Base-by-base conservation (phyloP, 2,888 invertebrate genomes). In the Papilio protenor region DNA sequence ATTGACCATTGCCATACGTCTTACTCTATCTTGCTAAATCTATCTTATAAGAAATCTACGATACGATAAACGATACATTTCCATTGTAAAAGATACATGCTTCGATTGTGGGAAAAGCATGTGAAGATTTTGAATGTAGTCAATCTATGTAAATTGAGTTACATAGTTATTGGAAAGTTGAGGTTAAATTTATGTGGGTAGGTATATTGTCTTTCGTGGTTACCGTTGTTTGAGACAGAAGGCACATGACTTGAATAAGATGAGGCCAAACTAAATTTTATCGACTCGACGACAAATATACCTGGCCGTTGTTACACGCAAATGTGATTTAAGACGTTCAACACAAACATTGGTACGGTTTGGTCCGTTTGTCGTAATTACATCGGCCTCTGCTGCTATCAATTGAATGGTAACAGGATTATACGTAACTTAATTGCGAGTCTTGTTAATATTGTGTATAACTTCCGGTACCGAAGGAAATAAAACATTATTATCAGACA, bases 291-390 rank as follows among this genome's bases (percentile, higher is more conserved):
- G 82, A 85, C 91, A 90, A 90, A 91, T 88, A 91, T 90, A 92
- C 93, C 92, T 93, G 92, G 81, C 87, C 89, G 87, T 88, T 89
- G 93, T 92, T 90, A 91, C 90, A 83, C 85, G 86, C 87, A 87
- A 94, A 94, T 94, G 90, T 91, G 91, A 94, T 94, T 94, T 93
- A 92, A 91, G 94, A 91, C 89, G 87, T 82, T 87, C 87, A 91
- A 92, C 87, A 91, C 93, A 94, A 94, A 94, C 92, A 93, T 91
- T 92, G 89, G 89, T 88, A 86, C 87, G 89, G 89, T 89, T 91
- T 88, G 87, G 88, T 85, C 85, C 86, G 84, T 77, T 80, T 77
- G 84, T 85, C 87, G 87, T 92, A 90, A 93, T 94, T 90, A 92
- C 88, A 86, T 86, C 89, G 88, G 87, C 89, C 84, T 87, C 86